phyloP scores from a whole-genome alignment of 92 coral and sea anemone genomes.

The Pocillopora grandis region DNA sequence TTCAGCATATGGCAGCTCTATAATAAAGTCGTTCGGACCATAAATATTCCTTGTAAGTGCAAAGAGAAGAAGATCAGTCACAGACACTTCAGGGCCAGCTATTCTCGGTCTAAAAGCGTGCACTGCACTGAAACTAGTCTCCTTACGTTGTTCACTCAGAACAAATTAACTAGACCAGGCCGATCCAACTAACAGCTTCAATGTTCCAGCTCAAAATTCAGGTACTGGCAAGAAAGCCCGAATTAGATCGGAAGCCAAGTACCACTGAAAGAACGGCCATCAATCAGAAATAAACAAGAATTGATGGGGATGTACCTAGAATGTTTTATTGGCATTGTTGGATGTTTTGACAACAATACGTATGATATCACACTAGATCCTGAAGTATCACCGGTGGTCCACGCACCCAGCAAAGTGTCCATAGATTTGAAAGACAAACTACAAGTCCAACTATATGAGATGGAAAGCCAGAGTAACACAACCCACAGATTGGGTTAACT shows the following conservation, averaged over 20 bases:
- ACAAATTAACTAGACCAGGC: neutral
- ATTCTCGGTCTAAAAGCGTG: conserved; percentile 48
- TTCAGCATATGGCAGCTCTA: conserved; percentile 40
- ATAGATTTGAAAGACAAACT: neutral
- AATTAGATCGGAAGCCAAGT: conserved; percentile 6
- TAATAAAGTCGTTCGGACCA: neutral
- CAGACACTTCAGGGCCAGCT: conserved; percentile 43
- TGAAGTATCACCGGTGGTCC: neutral
- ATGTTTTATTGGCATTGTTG: conserved; percentile 21
- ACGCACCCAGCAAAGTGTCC: neutral
- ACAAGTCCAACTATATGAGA: neutral
- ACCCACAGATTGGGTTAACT: conserved; percentile 46
- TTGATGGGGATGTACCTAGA: conserved; percentile 29
- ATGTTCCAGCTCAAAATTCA: no score
- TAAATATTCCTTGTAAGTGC: neutral
- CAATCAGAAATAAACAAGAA: conserved; percentile 20
- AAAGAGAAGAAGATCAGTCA: conserved; percentile 12
- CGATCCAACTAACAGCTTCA: no score
- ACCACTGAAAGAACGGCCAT: neutral
- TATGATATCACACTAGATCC: neutral
- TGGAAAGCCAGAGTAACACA: conserved; percentile 14
- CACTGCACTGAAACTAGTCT: conserved; percentile 45
- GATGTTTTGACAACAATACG: conserved; percentile 4
- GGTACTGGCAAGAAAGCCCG: neutral
- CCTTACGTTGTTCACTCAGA: conserved; percentile 38